Conservation (phyloP, 2,113 vertebrate species). For the Heteronetta atricapilla region DNA sequence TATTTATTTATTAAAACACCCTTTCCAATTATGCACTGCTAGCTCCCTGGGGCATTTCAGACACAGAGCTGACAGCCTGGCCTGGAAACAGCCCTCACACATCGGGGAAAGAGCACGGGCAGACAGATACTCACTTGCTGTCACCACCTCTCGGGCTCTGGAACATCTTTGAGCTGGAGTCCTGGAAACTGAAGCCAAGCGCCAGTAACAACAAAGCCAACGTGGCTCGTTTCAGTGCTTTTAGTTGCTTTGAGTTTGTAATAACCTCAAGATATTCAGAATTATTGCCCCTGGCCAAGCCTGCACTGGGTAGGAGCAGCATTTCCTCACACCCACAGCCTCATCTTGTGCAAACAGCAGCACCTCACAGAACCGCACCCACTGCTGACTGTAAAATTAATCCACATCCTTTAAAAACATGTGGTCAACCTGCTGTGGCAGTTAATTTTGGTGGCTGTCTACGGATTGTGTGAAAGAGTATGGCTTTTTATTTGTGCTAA, state of each 20-base stretch:
- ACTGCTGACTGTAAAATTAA: neutral
- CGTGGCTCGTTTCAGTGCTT: neutral
- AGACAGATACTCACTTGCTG: neutral
- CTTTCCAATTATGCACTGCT: neutral
- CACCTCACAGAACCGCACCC: too few species aligned
- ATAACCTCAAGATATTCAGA: neutral
- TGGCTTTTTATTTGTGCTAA: neutral
- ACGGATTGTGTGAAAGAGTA: neutral
- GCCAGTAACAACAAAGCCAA: fast-evolving
- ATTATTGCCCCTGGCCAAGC: neutral
- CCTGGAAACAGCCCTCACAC: neutral
- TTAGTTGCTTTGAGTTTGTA: neutral
- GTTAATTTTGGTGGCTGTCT: neutral
- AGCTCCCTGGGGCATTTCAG: neutral
- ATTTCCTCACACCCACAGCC: too few species aligned
- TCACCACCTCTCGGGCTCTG: neutral
- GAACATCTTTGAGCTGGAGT: neutral
- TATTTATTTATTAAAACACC: neutral
- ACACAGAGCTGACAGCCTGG: neutral
- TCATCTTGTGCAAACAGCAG: neutral
- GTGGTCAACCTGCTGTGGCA: neutral
- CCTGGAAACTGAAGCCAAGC: neutral
- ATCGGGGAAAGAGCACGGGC: neutral
- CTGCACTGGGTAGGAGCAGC: fast-evolving
- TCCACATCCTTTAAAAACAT: neutral